phyloP scores from a whole-genome alignment of 2,113 vertebrate genomes.

The Takifugu flavidus region DNA sequence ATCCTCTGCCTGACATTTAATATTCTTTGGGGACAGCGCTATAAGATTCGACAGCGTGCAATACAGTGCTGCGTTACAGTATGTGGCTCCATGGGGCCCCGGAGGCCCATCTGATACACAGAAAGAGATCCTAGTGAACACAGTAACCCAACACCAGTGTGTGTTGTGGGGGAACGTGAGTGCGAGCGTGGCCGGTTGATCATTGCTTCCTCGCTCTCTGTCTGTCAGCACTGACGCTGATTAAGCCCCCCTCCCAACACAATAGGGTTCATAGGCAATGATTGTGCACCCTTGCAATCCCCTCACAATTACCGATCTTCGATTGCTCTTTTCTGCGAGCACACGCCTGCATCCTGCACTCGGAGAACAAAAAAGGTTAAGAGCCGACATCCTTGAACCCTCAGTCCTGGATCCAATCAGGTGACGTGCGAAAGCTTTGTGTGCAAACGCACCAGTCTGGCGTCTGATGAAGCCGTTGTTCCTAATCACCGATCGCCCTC shows the following conservation, averaged over 20 bases:
- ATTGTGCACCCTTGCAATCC: slow-evolving; percentile 78
- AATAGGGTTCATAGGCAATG: slow-evolving; percentile 77
- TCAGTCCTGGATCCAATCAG: slow-evolving; percentile 15
- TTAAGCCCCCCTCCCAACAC: slow-evolving; percentile 64
- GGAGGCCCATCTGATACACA: slow-evolving; percentile 66
- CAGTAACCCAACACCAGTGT: slow-evolving; percentile 67
- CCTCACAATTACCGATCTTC: slow-evolving; percentile 79
- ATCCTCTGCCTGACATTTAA: slow-evolving; percentile 63
- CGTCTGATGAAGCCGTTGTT: slow-evolving; percentile 23
- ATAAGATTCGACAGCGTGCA: slow-evolving; percentile 53
- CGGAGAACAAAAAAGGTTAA: slow-evolving; percentile 29
- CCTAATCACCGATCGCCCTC: slow-evolving; percentile 12
- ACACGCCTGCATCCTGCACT: slow-evolving; percentile 68
- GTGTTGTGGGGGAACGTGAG: slow-evolving; percentile 55
- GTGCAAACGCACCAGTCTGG: neutral
- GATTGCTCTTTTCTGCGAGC: slow-evolving; percentile 70
- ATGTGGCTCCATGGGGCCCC: slow-evolving; percentile 62
- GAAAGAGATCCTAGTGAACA: slow-evolving; percentile 69
- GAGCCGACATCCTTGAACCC: too few species aligned
- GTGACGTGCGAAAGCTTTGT: neutral
- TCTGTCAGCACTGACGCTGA: slow-evolving; percentile 72
- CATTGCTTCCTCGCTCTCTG: slow-evolving; percentile 63
- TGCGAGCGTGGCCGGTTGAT: slow-evolving; percentile 49
- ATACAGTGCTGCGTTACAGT: slow-evolving; percentile 67
- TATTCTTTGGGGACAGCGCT: slow-evolving; percentile 63